Percentiles rank a stretch among this genome's conserved stretches.
Conservation (phyloP, 2,888 invertebrate species). For the Ditylenchus weischeri region DNA sequence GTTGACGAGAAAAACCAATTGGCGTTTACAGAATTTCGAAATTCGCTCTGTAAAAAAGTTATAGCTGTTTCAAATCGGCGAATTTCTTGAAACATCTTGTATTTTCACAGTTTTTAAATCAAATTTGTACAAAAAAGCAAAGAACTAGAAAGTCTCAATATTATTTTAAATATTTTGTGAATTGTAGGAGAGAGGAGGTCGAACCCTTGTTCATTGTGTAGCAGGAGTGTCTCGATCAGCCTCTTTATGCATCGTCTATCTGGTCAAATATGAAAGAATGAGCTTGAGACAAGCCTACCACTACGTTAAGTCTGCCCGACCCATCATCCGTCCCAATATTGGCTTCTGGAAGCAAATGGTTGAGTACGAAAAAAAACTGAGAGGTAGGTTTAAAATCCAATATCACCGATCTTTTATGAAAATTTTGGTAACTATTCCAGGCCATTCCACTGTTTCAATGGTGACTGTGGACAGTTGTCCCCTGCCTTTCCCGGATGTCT, state of each 20-base stretch:
- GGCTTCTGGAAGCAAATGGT: slow-evolving; percentile 87
- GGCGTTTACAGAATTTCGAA: too few relatives aligned
- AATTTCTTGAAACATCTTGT: too few relatives aligned
- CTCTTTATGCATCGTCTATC: slow-evolving; percentile 78
- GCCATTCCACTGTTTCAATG: slow-evolving; percentile 47
- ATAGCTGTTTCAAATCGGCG: too few relatives aligned
- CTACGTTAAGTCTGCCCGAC: slow-evolving; percentile 67
- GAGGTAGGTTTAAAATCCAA: slow-evolving; percentile 31
- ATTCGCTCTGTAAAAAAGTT: too few relatives aligned
- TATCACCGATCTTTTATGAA: too few relatives aligned
- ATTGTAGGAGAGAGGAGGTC: slow-evolving; percentile 63
- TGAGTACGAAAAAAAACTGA: slow-evolving; percentile 69
- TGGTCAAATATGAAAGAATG: slow-evolving; percentile 79
- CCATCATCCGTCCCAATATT: slow-evolving; percentile 81
- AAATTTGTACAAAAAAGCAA: too few relatives aligned
- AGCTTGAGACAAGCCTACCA: slow-evolving; percentile 64
- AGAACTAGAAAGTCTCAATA: too few relatives aligned
- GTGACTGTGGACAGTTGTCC: slow-evolving; percentile 51
- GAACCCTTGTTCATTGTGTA: slow-evolving; percentile 80
- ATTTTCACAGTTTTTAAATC: too few relatives aligned
- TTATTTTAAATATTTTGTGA: not conserved
- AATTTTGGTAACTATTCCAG: slow-evolving; percentile 23
- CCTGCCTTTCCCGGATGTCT: slow-evolving; percentile 54
- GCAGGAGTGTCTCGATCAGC: slow-evolving; percentile 85
- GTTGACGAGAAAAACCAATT: too few relatives aligned